Evolutionary conservation across 2,888 invertebrate genomes (phyloP).

Genomic region (Conops quadrifasciatus): DNA sequence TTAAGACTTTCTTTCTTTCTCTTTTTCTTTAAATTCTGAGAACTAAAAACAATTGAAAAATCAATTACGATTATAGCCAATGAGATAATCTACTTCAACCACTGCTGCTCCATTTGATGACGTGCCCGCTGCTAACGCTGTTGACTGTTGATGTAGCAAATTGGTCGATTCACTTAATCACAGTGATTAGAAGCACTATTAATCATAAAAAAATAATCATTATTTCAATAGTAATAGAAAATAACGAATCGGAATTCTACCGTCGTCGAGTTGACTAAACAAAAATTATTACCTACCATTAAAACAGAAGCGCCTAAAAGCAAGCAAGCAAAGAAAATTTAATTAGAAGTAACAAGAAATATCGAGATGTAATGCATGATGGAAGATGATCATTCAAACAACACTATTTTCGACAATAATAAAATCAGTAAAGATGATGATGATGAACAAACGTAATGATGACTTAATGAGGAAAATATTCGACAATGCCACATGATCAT

Average conservation of each 20-base stretch:
- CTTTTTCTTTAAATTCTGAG: neutral
- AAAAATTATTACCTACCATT: neutral
- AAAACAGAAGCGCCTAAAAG: neutral
- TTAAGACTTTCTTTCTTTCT: neutral
- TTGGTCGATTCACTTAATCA: neutral
- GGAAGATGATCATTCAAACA: neutral
- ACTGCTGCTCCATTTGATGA: constrained; percentile 62
- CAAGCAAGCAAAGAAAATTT: constrained; percentile 1
- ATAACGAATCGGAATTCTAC: neutral
- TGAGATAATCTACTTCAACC: constrained; percentile 63
- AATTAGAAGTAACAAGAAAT: neutral
- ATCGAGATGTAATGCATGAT: neutral
- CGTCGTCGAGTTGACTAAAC: neutral
- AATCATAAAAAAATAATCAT: constrained; percentile 26
- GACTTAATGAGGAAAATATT: too few relatives aligned
- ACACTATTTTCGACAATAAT: neutral
- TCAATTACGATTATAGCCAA: constrained; percentile 55
- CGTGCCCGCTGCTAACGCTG: constrained; percentile 42
- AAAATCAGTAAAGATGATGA: neutral
- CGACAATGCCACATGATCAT: too few relatives aligned
- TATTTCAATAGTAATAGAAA: constrained; percentile 7
- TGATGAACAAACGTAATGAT: too few relatives aligned
- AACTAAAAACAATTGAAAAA: constrained; percentile 26
- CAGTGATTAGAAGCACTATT: constrained; percentile 30
- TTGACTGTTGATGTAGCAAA: constrained; percentile 39